A percentile compares a stretch with the other conserved stretches of the same genome.
Evolutionary conservation across 1,140 invertebrate species (phyloP).

Genomic region (Cherax quadricarinatus): DNA sequence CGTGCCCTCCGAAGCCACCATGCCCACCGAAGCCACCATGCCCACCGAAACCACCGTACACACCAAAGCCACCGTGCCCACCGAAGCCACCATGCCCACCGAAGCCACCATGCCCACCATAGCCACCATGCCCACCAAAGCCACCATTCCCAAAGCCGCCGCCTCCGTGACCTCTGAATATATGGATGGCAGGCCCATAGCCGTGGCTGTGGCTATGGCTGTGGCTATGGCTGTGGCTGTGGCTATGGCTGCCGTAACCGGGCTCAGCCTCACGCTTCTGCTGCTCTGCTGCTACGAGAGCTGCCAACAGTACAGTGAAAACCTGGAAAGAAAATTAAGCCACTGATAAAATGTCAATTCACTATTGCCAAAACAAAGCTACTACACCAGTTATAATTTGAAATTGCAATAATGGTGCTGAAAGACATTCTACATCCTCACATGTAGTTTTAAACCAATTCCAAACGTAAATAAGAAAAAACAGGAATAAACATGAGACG

Average conservation of each 20-base stretch:
- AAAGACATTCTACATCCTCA: too few relatives aligned
- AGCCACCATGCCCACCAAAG: too few relatives aligned
- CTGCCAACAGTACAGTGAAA: constrained; percentile 25
- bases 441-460: too few relatives aligned
- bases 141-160: not conserved
- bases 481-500: too few relatives aligned
- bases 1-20: not conserved
- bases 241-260: not conserved
- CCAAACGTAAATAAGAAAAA: too few relatives aligned
- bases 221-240: not conserved
- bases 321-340: not conserved
- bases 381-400: too few relatives aligned
- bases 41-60: not conserved
- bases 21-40: not conserved
- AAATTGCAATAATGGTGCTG: too few relatives aligned
- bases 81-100: not conserved
- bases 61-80: not conserved
- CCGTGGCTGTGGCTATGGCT: not conserved
- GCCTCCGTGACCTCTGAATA: not conserved
- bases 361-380: too few relatives aligned
- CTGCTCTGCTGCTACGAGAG: constrained; percentile 22
- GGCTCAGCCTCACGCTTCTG: constrained; percentile 22
- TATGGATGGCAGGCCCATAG: not conserved
- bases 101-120: not conserved
- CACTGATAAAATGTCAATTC: too few relatives aligned